Evolutionary conservation across 2,797 vertebrate species (phyloP), one percentile per base, ranked within the genome.

Genomic region (Squalus acanthias): DNA sequence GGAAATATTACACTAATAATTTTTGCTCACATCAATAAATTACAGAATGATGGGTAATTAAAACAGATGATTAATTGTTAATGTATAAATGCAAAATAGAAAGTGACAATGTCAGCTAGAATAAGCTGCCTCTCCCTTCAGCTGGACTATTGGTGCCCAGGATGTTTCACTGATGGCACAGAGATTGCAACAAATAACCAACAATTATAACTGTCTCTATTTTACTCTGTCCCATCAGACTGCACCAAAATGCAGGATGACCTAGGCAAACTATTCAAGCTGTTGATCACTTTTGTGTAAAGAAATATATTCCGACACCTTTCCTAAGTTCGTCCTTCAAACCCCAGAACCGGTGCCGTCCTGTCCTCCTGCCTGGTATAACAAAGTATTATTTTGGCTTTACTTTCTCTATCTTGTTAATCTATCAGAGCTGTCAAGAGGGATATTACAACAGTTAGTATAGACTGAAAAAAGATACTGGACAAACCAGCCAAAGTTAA

Each of bases 1-100:
- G 96, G 97, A 97, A 98, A 98, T 97, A 98, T 98, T 98, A 97
- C 97, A 97, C 97, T 97, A 97, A 97, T 98, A 46, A 97, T 98
- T 98, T 98, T 97, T 97, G 96, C 79, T 70, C 97, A 97, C 97
- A 97, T 97, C 97, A 98, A 97, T 97, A 97, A 97, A 98, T 98
- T 97, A 96, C 15, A 87, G 97, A 97, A 97, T 96, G 96, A 97
- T 97, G 97, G 98, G 97, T 97, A 97, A 98, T 98, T 98, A 98
- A 97, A 98, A 97, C 97, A 97, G 96, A 97, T 97, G 97, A 98
- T 98, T 98, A 98, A 98, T 98, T 97, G 97, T 97, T 95, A 97
- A 97, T 97, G 97, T 98, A 97, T 97, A 97, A 96, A 97, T 97
- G 97, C 97, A 97, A 97, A 97, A 98, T 96, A 97, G 97, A 96